These are phyloP conservation scores for Phaethornis superciliosus DNA, from an alignment of 2,113 vertebrate species.

Conservation along the genomic window DNA sequence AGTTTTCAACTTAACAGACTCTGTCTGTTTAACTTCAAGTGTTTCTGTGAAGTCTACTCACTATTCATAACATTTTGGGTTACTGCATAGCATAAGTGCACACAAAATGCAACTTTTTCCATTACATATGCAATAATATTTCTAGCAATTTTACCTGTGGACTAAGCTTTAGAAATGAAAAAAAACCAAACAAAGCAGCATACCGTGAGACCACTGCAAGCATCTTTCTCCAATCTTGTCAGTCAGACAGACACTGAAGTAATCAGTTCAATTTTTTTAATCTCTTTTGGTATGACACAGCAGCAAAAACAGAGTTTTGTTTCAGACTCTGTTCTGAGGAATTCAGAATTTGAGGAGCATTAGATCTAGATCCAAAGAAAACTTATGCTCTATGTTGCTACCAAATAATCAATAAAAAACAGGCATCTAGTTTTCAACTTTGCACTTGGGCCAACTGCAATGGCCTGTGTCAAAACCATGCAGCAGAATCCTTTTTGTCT, in stretches of 20 bases:
- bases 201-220: background rate
- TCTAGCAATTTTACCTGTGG: background rate
- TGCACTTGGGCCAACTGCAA: background rate
- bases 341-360: background rate
- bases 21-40: background rate
- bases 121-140: background rate
- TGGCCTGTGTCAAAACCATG: rapidly evolving
- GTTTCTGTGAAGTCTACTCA: background rate
- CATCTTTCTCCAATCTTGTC: background rate
- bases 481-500: background rate
- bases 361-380: background rate
- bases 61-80: background rate
- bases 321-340: background rate
- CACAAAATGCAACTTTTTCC: background rate
- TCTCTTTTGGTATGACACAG: background rate
- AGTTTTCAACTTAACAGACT: background rate
- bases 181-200: background rate
- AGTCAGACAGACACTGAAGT: background rate
- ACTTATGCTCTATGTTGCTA: background rate
- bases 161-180: background rate
- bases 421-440: background rate
- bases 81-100: background rate
- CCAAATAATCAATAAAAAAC: background rate
- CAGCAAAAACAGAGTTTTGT: background rate
- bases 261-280: background rate